Conservation (phyloP, 2,797 vertebrate genomes). For the Hoplostethus atlanticus region DNA sequence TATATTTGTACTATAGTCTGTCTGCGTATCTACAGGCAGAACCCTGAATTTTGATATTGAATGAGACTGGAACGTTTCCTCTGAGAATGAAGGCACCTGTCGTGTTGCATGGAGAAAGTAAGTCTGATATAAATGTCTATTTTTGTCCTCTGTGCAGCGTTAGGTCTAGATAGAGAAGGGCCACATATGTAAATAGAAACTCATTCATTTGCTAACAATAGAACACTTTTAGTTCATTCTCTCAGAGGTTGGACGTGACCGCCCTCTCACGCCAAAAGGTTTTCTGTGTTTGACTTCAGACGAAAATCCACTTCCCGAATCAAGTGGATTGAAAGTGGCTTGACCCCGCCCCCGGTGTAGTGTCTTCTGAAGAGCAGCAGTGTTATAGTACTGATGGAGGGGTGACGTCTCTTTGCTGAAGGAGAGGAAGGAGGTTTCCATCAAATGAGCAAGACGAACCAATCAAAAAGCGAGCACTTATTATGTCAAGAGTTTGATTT, state of each 20-base stretch:
- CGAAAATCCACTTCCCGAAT: slow-evolving; percentile 2
- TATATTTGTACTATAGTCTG: slow-evolving; percentile 75
- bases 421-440: slow-evolving; percentile 15
- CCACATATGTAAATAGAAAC: slow-evolving; percentile 46
- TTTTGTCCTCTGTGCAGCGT: slow-evolving; percentile 47
- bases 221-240: not conserved
- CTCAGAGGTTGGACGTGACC: not conserved
- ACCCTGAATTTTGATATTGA: slow-evolving; percentile 58
- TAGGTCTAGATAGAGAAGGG: not conserved
- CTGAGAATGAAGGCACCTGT: not conserved
- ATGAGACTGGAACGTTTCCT: slow-evolving; percentile 13
- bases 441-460: not conserved
- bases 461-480: slow-evolving; percentile 51
- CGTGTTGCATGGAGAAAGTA: slow-evolving; percentile 29
- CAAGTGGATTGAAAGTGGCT: not conserved
- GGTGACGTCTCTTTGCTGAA: not conserved
- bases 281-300: slow-evolving; percentile 18
- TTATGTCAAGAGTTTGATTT: slow-evolving; percentile 18
- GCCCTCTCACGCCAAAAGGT: slow-evolving; percentile 35
- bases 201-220: slow-evolving; percentile 24
- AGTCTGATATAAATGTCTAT: slow-evolving; percentile 47
- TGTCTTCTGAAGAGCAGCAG: not conserved
- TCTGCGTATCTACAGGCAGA: slow-evolving; percentile 45
- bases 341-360: not conserved
- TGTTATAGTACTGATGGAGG: slow-evolving; percentile 18